phyloP scores from a whole-genome alignment of 2,797 vertebrate genomes.

The Coluber constrictor region DNA sequence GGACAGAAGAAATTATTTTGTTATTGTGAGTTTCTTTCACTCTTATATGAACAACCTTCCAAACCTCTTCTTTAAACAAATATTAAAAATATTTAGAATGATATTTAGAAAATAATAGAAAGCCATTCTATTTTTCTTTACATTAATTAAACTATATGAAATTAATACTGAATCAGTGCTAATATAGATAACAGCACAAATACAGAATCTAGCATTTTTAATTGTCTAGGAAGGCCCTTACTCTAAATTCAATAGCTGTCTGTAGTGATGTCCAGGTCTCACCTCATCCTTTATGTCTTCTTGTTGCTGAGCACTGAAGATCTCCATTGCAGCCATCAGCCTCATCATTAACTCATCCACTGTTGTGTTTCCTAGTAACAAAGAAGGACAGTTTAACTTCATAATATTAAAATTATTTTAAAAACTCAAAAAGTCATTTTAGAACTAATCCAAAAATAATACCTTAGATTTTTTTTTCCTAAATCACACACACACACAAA shows the following conservation, averaged over 20 bases:
- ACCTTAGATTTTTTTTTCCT: slow-evolving; percentile 23
- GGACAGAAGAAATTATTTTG: not conserved
- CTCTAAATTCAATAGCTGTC: slow-evolving; percentile 37
- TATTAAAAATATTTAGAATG: not conserved
- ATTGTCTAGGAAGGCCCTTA: slow-evolving; percentile 1
- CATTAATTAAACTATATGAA: not conserved
- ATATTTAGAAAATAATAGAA: too few relatives aligned
- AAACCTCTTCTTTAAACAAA: not conserved
- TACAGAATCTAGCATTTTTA: not conserved
- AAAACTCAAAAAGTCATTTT: slow-evolving; percentile 58
- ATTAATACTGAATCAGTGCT: not conserved
- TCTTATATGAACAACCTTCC: not conserved
- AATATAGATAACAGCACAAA: not conserved
- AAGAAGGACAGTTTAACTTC: slow-evolving; percentile 55
- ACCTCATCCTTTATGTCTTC: slow-evolving; percentile 99
- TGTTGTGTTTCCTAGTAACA: slow-evolving; percentile 90
- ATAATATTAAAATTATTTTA: slow-evolving; percentile 63
- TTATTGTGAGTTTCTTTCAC: not conserved
- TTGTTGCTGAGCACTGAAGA: slow-evolving; percentile 97
- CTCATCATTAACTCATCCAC: slow-evolving; percentile 99
- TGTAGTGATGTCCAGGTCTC: slow-evolving; percentile 53
- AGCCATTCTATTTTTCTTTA: not conserved
- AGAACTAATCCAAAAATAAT: slow-evolving; percentile 60
- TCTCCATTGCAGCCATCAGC: slow-evolving; percentile 98
- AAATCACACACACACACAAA: slow-evolving; percentile 24